Base-by-base conservation (phyloP, 1,140 invertebrate species). In the Cheumatopsyche charites region DNA sequence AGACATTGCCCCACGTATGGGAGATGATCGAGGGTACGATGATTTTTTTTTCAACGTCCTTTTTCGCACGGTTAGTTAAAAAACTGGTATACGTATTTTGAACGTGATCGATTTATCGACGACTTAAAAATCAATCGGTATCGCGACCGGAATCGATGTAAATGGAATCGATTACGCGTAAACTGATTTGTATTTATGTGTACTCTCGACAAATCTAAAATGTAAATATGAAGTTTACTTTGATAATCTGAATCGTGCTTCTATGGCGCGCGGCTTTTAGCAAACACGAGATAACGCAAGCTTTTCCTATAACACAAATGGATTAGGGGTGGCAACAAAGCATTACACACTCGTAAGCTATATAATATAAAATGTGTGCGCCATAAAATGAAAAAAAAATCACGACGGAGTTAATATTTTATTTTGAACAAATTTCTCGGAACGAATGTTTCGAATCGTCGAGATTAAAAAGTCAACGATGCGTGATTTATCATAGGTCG, bases 251-350 rank as follows among this genome's bases (percentile, higher is more conserved):
- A 55, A 45, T 42, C 47, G 47, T 55, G 66, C 47, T 21, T 68
- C 43, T 47, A 13, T 68, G 49, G 36, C 47, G 5, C 23, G 66
- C 49, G 17, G 2, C 19, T 21, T 68, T 21, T 23, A 12, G 47
- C 49, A 68, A 68, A 68, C 41, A 68, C 49, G 4, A 55, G 66
- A 68, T 68, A 68, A 68, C 66, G 25, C 17, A 47, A 65, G 26
- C 25, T 63, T 71, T 71, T 47, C 45, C n/a, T 63, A 63, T 25
- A 21, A 15, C 21, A 13, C 29, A 62, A 62, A 69, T 69, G 49
- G 55, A 5, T 42, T 69, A 70, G 19, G 55, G 55, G 55, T 41
- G 43, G 36, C 19, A 7, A 67, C 19, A 52, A 13, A 49, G 36
- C 25, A 47, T 26, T 25, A 25, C 43, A 67, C 45, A 41, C 4